Evolutionary conservation across 2,113 vertebrate genomes (phyloP), one percentile per base, ranked within the genome.

Genomic region (Myotis lucifugus): DNA sequence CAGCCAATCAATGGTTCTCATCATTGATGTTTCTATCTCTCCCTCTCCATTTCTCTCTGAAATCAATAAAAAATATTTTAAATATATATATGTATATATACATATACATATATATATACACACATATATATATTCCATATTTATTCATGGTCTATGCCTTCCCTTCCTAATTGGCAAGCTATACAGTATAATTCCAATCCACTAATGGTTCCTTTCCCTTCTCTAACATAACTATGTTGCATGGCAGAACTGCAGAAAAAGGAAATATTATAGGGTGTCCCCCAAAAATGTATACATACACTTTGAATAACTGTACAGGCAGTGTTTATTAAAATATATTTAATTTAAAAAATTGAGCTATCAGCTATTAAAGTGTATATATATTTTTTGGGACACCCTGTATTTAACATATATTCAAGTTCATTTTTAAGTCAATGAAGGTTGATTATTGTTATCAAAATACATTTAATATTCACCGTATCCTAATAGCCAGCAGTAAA

Each of bases 341-440:
- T 61, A 61, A 27, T 61, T 61, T 54, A 12, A 11, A 11, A 61
- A 61, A 27, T 27, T 61, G 59, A 61, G 59, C 25, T 61, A 61
- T 12, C 59, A 61, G 59, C 59, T 61, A 1, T 61, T 61, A 61
- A 61, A 61, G 23, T 27, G 23, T 27, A 4, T 61, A 61, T 61
- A 27, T 10, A 61, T 61, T 61, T 61, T 3, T 13, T 10, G 59
- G 59, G 23, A 61, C 59, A 61, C 59, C 23, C 59, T 61, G 23
- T 27, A 27, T 61, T 27, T 86, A 72, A 72, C 21, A 32, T 23
- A 42, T 12, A 73, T 18, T 1, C 34, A 61, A 42, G 40, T 78
- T 90, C 54, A 90, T 73, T 92, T 94, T 70, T 83, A 90, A 69
- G 40, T 69, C 70, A 87, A 5, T 83, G 34, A 96, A 90, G 7